Evolutionary conservation across 2,888 invertebrate species (phyloP), one percentile per base, ranked within the genome.

Genomic region (Phalangium opilio): DNA sequence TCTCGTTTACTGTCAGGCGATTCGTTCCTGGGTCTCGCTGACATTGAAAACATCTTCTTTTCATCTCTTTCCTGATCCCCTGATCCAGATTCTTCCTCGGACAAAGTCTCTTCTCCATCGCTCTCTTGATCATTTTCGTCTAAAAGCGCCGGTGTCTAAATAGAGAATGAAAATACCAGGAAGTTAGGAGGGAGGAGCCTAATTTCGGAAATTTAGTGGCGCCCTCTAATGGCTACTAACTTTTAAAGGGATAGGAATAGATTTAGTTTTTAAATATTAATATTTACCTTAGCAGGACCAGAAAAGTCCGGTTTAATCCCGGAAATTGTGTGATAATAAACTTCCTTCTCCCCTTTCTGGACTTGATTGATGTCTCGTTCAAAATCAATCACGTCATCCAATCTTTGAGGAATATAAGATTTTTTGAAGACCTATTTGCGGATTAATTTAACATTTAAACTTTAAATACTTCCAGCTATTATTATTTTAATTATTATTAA

Each of bases 341-440:
- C 71, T 39, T 76, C 73, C 19, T 74, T 72, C 44, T 77, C 73
- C 15, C 85, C 85, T 47, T 76, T 70, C 64, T 85, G 82, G 0
- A 80, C 83, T 60, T 82, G 75, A 44, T 71, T 75, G 44, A 87
- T 83, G 65, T 98, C 95, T 27, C 86, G 68, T 63, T 89, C 89
- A 63, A 79, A 77, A 65, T 89, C 78, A 20, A 81, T 74, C 3
- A 89, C 80, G 73, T 96, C 85, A 56, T 81, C 82, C 48, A 98
- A 73, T 55, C 83, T 78, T 64, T 90, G 82, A 1, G 96, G 96
- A 65, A 98, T 98, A 64, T 78, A 96, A 3, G 83, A 77, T 64
- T 83, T 79, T 64, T 90, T 87, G 67, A 96, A 98, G 3, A 90
- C 27, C 38, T 38, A 38, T n/a, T 11, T n/a, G n/a, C n/a, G n/a